A percentile compares a stretch with the other conserved stretches of the same genome.
These are phyloP conservation scores for Megaceryle alcyon DNA, from an alignment of 2,797 vertebrate species.

Conservation along the genomic window DNA sequence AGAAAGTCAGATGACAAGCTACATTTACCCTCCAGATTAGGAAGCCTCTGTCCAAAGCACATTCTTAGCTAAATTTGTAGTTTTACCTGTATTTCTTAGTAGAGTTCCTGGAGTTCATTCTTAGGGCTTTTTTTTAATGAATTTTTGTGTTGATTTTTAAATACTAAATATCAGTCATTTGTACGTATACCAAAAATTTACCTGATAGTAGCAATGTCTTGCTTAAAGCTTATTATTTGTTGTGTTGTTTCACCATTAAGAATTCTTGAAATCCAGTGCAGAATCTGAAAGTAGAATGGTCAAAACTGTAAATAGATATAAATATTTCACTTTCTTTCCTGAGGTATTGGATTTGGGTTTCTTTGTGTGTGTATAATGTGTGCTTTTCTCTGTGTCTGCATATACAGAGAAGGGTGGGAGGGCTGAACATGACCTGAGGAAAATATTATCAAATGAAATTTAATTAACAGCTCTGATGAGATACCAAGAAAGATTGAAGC, in stretches of 20 bases:
- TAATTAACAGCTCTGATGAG: neutral
- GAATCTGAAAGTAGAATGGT: neutral
- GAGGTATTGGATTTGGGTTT: neutral
- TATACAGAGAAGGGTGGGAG: neutral
- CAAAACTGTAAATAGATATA: neutral
- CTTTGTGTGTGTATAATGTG: neutral
- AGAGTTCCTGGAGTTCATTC: neutral
- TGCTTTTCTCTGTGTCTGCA: neutral
- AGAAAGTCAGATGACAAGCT: neutral
- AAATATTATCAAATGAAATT: constrained; percentile 17
- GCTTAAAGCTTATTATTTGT: neutral
- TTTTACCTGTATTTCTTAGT: neutral
- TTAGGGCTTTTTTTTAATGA: neutral
- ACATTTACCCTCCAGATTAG: neutral
- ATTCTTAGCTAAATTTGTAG: neutral
- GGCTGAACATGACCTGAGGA: neutral
- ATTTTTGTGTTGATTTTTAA: neutral
- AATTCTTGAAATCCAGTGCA: neutral
- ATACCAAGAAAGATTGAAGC: neutral
- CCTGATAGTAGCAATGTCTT: neutral
- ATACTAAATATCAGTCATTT: neutral
- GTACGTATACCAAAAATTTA: neutral
- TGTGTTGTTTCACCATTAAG: neutral
- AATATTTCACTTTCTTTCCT: neutral
- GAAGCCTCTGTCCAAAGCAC: neutral